phyloP scores from a whole-genome alignment of 37 sponge, comb jelly and placozoan species.

The Eunapius fragilis region DNA sequence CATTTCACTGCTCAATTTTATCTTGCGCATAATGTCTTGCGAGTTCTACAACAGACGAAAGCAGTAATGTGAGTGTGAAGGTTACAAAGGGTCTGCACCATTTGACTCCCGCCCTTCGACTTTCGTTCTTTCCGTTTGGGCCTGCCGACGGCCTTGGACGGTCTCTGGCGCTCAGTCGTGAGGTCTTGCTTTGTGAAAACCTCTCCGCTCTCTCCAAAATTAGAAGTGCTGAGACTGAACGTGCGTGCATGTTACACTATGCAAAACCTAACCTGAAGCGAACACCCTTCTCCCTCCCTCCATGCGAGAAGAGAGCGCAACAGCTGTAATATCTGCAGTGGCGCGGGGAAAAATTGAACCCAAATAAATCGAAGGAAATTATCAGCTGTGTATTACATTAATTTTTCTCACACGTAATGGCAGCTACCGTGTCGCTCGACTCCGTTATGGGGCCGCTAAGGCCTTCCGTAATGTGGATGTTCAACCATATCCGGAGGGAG shows the following conservation, averaged over 20 bases:
- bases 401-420: neutral
- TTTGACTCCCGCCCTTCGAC: neutral
- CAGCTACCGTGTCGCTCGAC: slow-evolving; percentile 26
- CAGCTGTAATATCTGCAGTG: too few relatives aligned
- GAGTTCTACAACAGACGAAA: neutral
- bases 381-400: neutral
- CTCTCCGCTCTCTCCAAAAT: neutral
- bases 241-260: too few relatives aligned
- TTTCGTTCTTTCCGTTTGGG: slow-evolving; percentile 6
- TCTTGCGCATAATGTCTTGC: neutral
- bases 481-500: slow-evolving; percentile 58
- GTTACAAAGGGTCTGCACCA: neutral
- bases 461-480: slow-evolving; percentile 44
- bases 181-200: slow-evolving; percentile 15
- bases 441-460: slow-evolving; percentile 8
- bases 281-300: too few relatives aligned
- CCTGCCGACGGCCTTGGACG: neutral
- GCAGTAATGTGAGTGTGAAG: neutral
- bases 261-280: too few relatives aligned
- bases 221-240: too few relatives aligned
- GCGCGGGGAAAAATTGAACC: too few relatives aligned
- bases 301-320: too few relatives aligned
- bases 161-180: neutral
- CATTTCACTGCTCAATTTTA: neutral
- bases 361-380: too few relatives aligned